A percentile compares a stretch with the other conserved stretches of the same genome.
Conservation (phyloP, 2,113 vertebrate species). For the Amphiprion percula region DNA sequence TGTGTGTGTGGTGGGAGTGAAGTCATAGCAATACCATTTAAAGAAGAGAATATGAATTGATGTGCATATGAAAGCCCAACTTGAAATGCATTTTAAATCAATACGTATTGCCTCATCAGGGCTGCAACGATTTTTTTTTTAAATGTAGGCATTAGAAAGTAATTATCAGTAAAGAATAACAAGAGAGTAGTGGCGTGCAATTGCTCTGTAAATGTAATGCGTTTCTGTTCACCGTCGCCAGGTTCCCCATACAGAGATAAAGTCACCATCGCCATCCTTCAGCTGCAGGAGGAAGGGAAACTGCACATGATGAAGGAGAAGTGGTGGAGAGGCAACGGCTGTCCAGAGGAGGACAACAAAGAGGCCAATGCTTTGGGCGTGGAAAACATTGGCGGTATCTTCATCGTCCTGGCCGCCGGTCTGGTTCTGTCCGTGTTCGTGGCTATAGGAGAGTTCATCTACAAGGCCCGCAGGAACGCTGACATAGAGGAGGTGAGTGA, state of each 20-base stretch:
- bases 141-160: not conserved
- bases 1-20: no score
- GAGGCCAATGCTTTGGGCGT: constrained; percentile 96
- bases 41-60: no score
- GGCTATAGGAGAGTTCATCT: constrained; percentile 97
- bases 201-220: not conserved
- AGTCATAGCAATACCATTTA: no score
- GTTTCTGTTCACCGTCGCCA: constrained; percentile 54
- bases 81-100: no score
- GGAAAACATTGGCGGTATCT: constrained; percentile 98
- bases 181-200: not conserved
- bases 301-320: constrained; percentile 99
- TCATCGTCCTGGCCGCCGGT: constrained; percentile 96
- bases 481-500: constrained; percentile 94
- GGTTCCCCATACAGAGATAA: constrained; percentile 97
- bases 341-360: constrained; percentile 96
- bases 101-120: no score
- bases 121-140: no score
- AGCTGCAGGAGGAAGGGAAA: constrained; percentile 97
- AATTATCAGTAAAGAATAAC: not conserved
- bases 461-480: constrained; percentile 93
- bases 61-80: no score
- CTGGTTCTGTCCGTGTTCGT: constrained; percentile 96
- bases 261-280: constrained; percentile 97
- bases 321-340: constrained; percentile 97